Percentiles rank a stretch among this genome's conserved stretches.
These are phyloP conservation scores for Metellina segmentata DNA, from an alignment of 2,888 invertebrate species.

Conservation along the genomic window DNA sequence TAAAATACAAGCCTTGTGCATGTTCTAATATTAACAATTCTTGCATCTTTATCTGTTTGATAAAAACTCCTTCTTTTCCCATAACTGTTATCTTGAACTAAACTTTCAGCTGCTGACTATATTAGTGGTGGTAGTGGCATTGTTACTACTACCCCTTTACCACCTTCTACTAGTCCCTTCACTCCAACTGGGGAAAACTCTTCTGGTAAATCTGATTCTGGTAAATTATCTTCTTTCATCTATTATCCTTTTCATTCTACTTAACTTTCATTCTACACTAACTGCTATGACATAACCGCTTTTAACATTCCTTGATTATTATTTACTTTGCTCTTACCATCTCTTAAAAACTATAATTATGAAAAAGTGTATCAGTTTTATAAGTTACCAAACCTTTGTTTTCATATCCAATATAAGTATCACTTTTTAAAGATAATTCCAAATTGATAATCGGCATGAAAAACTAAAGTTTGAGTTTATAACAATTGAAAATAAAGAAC, in stretches of 20 bases:
- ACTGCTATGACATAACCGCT: not conserved
- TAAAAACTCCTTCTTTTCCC: not conserved
- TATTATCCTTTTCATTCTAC: too few species aligned
- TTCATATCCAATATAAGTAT: too few species aligned
- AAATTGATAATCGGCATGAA: not conserved
- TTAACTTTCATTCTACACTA: not conserved
- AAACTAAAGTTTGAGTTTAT: too few species aligned
- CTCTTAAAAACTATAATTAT: not conserved
- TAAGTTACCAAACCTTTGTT: not conserved
- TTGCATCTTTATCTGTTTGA: not conserved
- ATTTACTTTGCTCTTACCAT: not conserved
- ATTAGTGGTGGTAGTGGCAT: constrained; percentile 38
- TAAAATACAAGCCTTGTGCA: too few species aligned
- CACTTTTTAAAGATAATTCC: not conserved
- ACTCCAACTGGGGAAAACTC: constrained; percentile 50
- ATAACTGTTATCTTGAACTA: not conserved
- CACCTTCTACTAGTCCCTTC: constrained; percentile 40
- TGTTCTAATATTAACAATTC: not conserved
- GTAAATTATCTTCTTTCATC: constrained; percentile 43
- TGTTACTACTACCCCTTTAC: constrained; percentile 42
- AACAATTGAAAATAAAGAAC: too few species aligned
- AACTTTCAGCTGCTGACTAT: constrained; percentile 71
- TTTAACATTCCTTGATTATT: too few species aligned
- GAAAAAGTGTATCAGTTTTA: not conserved
- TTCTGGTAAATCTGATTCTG: constrained; percentile 63